Base-by-base conservation (phyloP, 2,888 invertebrate genomes). In the Slavum lentiscoides region DNA sequence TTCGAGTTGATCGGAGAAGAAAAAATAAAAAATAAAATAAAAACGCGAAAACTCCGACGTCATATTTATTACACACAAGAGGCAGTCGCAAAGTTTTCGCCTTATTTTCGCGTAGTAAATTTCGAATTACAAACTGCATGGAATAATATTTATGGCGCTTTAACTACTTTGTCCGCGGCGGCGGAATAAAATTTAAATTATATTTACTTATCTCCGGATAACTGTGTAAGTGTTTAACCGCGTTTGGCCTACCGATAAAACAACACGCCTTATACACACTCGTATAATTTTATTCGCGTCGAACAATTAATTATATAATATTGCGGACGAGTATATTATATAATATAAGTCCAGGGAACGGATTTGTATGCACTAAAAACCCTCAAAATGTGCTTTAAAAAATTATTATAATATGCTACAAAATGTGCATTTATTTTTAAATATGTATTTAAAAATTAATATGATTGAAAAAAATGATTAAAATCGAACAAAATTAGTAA, bases 231-330 rank as follows among this genome's bases (percentile, higher is more conserved):
- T 30, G 4, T 30, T 2, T 30, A 58, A 7, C 4, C 1, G 59
- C 69, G 13, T 19, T 55, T n/a, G 59, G 11, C 13, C 23, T 19
- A 55, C 17, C 59, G 70, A 72, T 72, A 72, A 59, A 72, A 21
- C 70, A 13, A 49, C 49, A 15, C 49, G 13, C 49, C 49, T 11
- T 13, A 13, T 49, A 49, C 43, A 9, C 30, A 30, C 4, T 43
- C n/a, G 39, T 61, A 43, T 59, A 17, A 23, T 61, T 19, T n/a
- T 9, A 30, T 37, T 7, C 21, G 0, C 19, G 9, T 19, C 15
- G 30, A 64, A n/a, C 61, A n/a, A 73, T 73, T 73, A 72, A 72
- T 30, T 30, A 30, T 30, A 30, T 59, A 49, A 72, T 59, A 49
- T 49, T 23, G 7, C 59, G 15, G 37, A 11, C 59, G 39, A 39